Conservation (phyloP, 2,797 vertebrate genomes). For the Mus caroli region DNA sequence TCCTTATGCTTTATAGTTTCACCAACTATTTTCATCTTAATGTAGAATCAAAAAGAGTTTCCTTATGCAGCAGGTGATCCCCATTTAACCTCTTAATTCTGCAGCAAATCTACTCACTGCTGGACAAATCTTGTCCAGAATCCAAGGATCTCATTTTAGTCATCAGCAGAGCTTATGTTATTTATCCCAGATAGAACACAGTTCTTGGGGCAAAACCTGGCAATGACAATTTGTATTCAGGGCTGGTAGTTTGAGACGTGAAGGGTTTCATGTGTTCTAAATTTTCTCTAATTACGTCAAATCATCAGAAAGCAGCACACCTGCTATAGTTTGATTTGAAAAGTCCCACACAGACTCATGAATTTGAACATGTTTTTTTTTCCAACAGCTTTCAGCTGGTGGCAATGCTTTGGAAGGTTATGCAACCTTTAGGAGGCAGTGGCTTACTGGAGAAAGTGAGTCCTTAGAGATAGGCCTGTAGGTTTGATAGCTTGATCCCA, state of each 20-base stretch:
- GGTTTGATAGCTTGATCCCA: not conserved
- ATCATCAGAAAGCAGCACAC: not conserved
- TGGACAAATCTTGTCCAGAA: not conserved
- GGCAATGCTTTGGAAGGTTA: not conserved
- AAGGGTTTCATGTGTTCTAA: not conserved
- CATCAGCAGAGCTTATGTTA: not conserved
- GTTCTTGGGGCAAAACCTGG: not conserved
- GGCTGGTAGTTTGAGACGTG: not conserved
- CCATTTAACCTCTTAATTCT: not conserved
- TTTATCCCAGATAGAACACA: not conserved
- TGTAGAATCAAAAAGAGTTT: not conserved
- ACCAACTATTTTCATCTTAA: not conserved
- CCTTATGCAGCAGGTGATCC: not conserved
- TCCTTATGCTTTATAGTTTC: not conserved
- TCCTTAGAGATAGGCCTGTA: not conserved
- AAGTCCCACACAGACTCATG: not conserved
- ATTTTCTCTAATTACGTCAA: not conserved
- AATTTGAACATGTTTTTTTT: not conserved
- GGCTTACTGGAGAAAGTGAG: not conserved
- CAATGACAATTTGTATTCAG: too few relatives aligned
- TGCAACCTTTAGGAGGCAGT: not conserved
- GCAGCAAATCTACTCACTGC: not conserved
- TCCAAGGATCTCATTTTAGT: not conserved
- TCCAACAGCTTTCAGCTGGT: not conserved
- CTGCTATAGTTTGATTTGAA: not conserved